Percentiles rank a stretch among this genome's conserved stretches.
Conservation (phyloP, 2,797 vertebrate species). For the Prunella strophiata region DNA sequence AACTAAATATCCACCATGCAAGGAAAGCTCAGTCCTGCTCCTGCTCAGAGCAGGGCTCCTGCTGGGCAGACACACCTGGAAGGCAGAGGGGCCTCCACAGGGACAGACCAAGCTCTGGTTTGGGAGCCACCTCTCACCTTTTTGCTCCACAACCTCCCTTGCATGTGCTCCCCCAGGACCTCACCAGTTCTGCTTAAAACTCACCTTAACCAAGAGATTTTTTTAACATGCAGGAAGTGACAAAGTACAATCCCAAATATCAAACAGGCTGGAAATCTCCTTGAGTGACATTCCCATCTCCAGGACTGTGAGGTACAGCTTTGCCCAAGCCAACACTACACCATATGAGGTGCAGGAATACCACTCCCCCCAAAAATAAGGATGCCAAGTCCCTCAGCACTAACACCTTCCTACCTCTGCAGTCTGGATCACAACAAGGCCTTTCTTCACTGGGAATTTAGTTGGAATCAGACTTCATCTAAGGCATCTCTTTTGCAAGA, state of each 20-base stretch:
- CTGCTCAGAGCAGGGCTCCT: neutral
- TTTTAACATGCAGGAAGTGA: neutral
- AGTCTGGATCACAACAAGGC: neutral
- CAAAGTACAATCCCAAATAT: neutral
- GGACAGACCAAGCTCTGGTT: neutral
- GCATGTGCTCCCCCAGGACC: neutral
- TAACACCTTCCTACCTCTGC: slow-evolving; percentile 11
- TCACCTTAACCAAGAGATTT: neutral
- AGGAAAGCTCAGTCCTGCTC: neutral
- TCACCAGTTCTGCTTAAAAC: neutral
- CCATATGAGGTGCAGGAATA: neutral
- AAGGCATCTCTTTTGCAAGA: slow-evolving; percentile 9
- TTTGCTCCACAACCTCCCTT: neutral
- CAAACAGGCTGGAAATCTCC: neutral
- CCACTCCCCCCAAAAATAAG: neutral
- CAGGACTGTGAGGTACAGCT: neutral
- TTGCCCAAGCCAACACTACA: neutral
- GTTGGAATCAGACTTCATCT: neutral
- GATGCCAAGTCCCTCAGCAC: neutral
- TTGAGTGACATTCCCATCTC: neutral
- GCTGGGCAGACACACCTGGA: neutral
- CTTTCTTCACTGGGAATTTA: neutral
- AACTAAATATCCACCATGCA: neutral
- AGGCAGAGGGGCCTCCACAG: neutral
- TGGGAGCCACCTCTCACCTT: neutral